These are phyloP conservation scores for Bilobella aurantiaca DNA, from an alignment of 1,140 invertebrate genomes.

Conservation along the genomic window DNA sequence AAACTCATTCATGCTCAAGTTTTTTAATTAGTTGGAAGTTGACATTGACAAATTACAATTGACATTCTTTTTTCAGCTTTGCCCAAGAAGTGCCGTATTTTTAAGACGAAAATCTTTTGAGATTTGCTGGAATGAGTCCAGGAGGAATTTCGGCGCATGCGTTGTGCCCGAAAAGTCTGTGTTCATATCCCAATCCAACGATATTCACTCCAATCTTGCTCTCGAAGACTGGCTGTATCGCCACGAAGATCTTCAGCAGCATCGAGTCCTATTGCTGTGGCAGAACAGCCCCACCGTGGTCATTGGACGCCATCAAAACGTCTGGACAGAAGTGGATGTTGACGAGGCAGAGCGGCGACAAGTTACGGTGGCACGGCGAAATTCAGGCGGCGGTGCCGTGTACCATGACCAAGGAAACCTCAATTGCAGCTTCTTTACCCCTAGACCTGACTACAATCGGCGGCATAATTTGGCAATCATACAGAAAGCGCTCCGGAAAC, in stretches of 20 bases:
- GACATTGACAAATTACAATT: no score
- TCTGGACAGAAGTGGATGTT: slow-evolving; percentile 81
- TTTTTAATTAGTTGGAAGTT: no score
- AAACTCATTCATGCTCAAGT: no score
- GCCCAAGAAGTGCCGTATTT: no score
- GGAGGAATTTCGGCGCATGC: background rate
- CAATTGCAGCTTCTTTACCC: slow-evolving; percentile 81
- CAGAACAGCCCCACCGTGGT: slow-evolving; percentile 86
- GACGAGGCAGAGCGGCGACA: slow-evolving; percentile 47
- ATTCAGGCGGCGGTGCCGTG: slow-evolving; percentile 92
- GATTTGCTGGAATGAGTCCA: no score
- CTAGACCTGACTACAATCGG: slow-evolving; percentile 63
- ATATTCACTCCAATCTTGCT: slow-evolving; percentile 83
- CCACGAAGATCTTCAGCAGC: slow-evolving; percentile 66
- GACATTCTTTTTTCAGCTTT: no score
- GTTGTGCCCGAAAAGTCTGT: slow-evolving; percentile 58
- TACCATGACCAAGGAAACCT: slow-evolving; percentile 91
- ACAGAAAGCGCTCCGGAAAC: slow-evolving; percentile 63
- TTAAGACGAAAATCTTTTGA: no score
- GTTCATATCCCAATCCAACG: slow-evolving; percentile 78
- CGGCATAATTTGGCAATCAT: slow-evolving; percentile 76
- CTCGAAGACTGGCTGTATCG: slow-evolving; percentile 89
- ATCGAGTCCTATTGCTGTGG: slow-evolving; percentile 80
- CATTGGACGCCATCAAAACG: slow-evolving; percentile 92
- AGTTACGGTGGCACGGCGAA: slow-evolving; percentile 67